These are phyloP conservation scores for Drosophila varians DNA, from an alignment of 1,140 invertebrate species.

Conservation along the genomic window DNA sequence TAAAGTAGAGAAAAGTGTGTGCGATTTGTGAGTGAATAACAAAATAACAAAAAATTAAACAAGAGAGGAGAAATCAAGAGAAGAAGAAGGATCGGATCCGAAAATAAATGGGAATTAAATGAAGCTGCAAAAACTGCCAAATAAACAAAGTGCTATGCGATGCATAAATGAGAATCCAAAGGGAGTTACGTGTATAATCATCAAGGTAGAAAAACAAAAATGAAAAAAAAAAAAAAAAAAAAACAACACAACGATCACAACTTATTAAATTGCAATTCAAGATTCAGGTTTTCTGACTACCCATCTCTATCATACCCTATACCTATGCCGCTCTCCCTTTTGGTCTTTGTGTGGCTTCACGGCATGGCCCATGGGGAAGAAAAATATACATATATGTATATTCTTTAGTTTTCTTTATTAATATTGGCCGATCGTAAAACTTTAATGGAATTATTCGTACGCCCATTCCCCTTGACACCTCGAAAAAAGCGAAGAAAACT, in stretches of 20 bases:
- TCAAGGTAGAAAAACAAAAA: constrained; percentile 43
- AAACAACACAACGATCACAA: constrained; percentile 45
- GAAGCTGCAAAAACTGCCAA: constrained; percentile 69
- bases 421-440: constrained; percentile 39
- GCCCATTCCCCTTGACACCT: constrained; percentile 40
- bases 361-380: constrained; percentile 9
- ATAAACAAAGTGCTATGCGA: constrained; percentile 55
- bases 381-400: constrained; percentile 15
- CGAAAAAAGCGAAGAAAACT: constrained; percentile 11
- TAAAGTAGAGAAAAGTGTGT: constrained; percentile 72
- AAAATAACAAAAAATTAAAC: constrained; percentile 23
- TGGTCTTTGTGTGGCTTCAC: constrained; percentile 55
- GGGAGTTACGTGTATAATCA: constrained; percentile 65
- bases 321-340: constrained; percentile 1
- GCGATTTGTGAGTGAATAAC: constrained; percentile 49
- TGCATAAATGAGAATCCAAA: constrained; percentile 68
- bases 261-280: constrained; percentile 74
- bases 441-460: constrained; percentile 52
- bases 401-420: constrained; percentile 28
- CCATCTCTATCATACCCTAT: constrained; percentile 7
- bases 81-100: constrained; percentile 3
- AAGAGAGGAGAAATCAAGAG: constrained; percentile 31
- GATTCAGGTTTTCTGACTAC: constrained; percentile 52
- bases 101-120: constrained; percentile 65
- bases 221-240: not conserved